Conservation (phyloP, 2,888 invertebrate genomes). For the Beris chalybata region DNA sequence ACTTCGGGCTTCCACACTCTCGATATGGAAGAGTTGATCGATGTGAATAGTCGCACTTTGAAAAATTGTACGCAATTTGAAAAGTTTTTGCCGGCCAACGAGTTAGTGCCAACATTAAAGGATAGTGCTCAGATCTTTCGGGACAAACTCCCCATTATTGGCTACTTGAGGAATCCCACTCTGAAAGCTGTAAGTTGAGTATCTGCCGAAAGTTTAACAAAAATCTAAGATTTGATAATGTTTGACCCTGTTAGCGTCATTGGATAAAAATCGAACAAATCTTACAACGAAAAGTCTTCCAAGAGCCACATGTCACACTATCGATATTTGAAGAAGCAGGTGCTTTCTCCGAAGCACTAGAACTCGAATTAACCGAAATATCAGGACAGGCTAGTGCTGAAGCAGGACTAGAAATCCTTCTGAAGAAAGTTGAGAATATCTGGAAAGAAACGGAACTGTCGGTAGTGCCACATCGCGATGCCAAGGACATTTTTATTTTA, state of each 20-base stretch:
- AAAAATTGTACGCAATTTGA: slow-evolving; percentile 78
- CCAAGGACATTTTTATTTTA: slow-evolving; percentile 80
- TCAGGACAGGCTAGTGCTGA: slow-evolving; percentile 89
- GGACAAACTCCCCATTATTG: slow-evolving; percentile 78
- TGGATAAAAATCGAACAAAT: slow-evolving; percentile 81
- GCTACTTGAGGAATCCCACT: slow-evolving; percentile 78
- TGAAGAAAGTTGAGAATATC: slow-evolving; percentile 81
- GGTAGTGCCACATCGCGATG: slow-evolving; percentile 76
- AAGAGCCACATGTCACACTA: slow-evolving; percentile 69
- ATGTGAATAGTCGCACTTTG: slow-evolving; percentile 66
- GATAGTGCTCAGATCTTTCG: slow-evolving; percentile 77
- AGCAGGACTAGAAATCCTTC: slow-evolving; percentile 74
- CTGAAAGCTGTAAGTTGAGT: slow-evolving; percentile 60
- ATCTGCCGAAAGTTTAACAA: no score
- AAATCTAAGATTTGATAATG: background rate
- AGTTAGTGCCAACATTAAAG: slow-evolving; percentile 75
- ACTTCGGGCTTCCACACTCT: slow-evolving; percentile 54
- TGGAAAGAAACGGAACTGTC: slow-evolving; percentile 82
- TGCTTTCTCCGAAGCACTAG: slow-evolving; percentile 67
- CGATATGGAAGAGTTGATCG: slow-evolving; percentile 73
- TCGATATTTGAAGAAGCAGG: slow-evolving; percentile 69
- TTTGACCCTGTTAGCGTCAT: slow-evolving; percentile 61
- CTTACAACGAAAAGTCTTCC: slow-evolving; percentile 71
- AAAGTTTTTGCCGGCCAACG: slow-evolving; percentile 79
- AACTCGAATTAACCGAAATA: slow-evolving; percentile 77